Percentiles rank a stretch among this genome's conserved stretches.
Conservation (phyloP, 2,113 vertebrate genomes). For the Aphelocoma coerulescens region DNA sequence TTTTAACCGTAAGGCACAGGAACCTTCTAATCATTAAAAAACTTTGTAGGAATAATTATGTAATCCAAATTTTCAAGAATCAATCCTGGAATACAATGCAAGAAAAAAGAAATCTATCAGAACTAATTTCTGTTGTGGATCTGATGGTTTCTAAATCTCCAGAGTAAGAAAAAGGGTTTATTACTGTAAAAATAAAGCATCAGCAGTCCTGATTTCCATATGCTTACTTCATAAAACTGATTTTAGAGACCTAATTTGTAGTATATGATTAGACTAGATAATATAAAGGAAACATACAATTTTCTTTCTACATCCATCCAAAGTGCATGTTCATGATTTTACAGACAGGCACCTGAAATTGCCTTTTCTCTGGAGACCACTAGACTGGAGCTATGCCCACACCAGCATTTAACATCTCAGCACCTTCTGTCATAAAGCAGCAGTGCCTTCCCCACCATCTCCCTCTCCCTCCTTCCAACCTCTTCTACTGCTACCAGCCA, state of each 20-base stretch:
- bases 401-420: not conserved
- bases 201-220: not conserved
- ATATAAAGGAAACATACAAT: not conserved
- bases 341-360: not conserved
- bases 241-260: not conserved
- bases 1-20: not conserved
- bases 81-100: not conserved
- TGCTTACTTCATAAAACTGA: not conserved
- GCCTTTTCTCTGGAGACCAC: not conserved
- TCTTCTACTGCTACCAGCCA: not conserved
- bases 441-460: fast-evolving
- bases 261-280: not conserved
- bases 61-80: not conserved
- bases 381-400: not conserved
- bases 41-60: not conserved
- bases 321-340: not conserved
- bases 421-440: not conserved
- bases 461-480: not conserved
- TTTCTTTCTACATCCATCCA: not conserved
- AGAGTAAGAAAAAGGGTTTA: not conserved
- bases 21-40: not conserved
- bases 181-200: not conserved
- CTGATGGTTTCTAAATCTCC: not conserved
- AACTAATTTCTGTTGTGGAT: not conserved
- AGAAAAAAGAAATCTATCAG: not conserved